Conservation (phyloP, 2,888 invertebrate genomes). For the Pyralis farinalis region DNA sequence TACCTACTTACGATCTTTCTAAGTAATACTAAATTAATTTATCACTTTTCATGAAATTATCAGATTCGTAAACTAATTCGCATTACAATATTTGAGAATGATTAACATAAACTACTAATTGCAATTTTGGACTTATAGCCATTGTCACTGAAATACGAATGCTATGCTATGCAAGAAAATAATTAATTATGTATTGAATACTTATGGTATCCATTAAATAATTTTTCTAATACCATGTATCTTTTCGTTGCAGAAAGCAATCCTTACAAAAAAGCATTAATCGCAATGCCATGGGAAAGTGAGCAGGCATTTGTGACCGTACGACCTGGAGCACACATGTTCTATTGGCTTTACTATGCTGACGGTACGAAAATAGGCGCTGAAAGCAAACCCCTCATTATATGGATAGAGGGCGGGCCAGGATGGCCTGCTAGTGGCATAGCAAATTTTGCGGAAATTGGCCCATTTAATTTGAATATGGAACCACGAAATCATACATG, state of each 20-base stretch:
- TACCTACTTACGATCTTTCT: too few relatives aligned
- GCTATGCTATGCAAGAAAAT: too few relatives aligned
- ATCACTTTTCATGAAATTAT: too few relatives aligned
- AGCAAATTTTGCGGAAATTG: slow-evolving; percentile 93
- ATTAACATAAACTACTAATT: too few relatives aligned
- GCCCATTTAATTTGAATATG: slow-evolving; percentile 85
- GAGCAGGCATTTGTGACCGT: slow-evolving; percentile 89
- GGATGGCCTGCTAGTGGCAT: slow-evolving; percentile 90
- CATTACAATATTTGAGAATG: too few relatives aligned
- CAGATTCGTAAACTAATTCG: too few relatives aligned
- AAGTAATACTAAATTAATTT: too few relatives aligned
- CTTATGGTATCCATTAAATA: too few relatives aligned
- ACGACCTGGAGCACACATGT: slow-evolving; percentile 87
- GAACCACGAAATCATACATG: slow-evolving; percentile 87
- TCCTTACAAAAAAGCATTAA: slow-evolving; percentile 46
- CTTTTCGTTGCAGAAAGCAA: slow-evolving; percentile 32
- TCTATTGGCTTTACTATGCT: slow-evolving; percentile 94
- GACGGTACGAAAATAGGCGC: slow-evolving; percentile 80
- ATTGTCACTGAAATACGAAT: too few relatives aligned
- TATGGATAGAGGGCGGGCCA: slow-evolving; percentile 96
- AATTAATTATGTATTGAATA: too few relatives aligned
- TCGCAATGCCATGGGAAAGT: slow-evolving; percentile 40
- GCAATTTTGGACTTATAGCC: too few relatives aligned
- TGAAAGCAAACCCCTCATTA: slow-evolving; percentile 84
- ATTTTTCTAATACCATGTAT: background rate